Base-by-base conservation (phyloP, 2,797 vertebrate species). In the Pangasius larnaudii region DNA sequence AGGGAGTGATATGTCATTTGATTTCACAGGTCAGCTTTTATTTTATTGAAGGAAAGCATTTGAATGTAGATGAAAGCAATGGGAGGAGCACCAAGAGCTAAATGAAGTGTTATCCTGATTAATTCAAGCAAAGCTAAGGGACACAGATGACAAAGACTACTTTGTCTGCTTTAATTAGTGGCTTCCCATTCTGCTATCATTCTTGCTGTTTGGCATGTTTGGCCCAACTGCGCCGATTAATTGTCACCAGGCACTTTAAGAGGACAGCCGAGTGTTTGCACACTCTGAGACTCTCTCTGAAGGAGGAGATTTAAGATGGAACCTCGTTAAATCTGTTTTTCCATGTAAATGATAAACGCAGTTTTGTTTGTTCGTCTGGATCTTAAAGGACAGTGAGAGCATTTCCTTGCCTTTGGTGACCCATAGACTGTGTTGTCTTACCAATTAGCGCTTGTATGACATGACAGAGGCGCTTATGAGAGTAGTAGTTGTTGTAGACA, bases 101-200 rank as follows among this genome's bases (percentile, higher is more conserved):
- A 92, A 91, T 90, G 46, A 87, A 90, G 91, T 90, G 83, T 81
- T 90, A 84, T 86, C 82, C 81, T 86, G 61, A 90, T 91, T 90
- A 88, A 92, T 90, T 90, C 86, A 63, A 69, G 77, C 74, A 90
- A 85, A 86, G 58, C 87, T 78, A 63, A 58, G 58, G 88, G 87
- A 87, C 86, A 79, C 56, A 33, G 67, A 84, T 46, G 72, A 90
- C 88, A 86, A 89, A 89, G 77, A 88, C 67, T 79, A 86, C 84
- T 65, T 78, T 86, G 88, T 90, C 83, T 90, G 24, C 49, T 27
- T 82, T 92, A 88, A 89, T 92, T 89, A 90, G 85, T 72, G 84
- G 83, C 84, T 71, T 88, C 84, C 72, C 10, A n/a, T 88, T 77
- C 74, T 72, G 72, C 84, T 58, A 61, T 87, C 72, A 80, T 81